phyloP scores from a whole-genome alignment of 2,888 invertebrate species.

The Flabesymbios commensalis region DNA sequence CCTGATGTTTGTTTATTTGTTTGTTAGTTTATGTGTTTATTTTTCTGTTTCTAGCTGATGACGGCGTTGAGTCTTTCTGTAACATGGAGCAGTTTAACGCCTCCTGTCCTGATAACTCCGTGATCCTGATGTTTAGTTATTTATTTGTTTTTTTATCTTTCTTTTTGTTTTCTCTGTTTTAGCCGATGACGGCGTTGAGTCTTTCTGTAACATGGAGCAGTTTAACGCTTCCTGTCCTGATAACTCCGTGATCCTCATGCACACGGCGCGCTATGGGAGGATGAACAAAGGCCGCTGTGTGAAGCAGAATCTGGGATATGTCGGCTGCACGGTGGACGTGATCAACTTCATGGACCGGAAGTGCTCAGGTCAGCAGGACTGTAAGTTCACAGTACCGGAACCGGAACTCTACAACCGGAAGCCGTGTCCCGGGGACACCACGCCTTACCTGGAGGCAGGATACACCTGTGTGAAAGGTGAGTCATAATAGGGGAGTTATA shows the following conservation, averaged over 20 bases:
- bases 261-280: conserved; percentile 24
- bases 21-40: too few species aligned
- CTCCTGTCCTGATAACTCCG: conserved; percentile 1
- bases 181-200: too few species aligned
- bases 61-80: too few species aligned
- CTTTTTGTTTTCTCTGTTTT: too few species aligned
- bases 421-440: conserved; percentile 28
- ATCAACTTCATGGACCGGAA: conserved; percentile 21
- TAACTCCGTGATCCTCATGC: conserved; percentile 5
- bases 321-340: conserved; percentile 31
- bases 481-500: too few species aligned
- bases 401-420: conserved; percentile 20
- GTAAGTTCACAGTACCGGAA: conserved; percentile 28
- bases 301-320: conserved; percentile 18
- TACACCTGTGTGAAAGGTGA: conserved; percentile 31
- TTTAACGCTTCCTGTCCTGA: conserved; percentile 13
- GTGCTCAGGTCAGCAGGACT: conserved; percentile 28
- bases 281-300: conserved; percentile 29
- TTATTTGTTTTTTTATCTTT: too few species aligned
- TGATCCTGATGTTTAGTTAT: too few species aligned
- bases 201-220: conserved; percentile 10
- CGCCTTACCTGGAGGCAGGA: conserved; percentile 30
- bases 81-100: conserved; percentile 13
- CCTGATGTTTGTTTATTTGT: too few species aligned
- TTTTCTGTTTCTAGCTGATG: too few species aligned